Conservation (phyloP, 1,140 invertebrate species). For the Hypsibius dujardini region DNA sequence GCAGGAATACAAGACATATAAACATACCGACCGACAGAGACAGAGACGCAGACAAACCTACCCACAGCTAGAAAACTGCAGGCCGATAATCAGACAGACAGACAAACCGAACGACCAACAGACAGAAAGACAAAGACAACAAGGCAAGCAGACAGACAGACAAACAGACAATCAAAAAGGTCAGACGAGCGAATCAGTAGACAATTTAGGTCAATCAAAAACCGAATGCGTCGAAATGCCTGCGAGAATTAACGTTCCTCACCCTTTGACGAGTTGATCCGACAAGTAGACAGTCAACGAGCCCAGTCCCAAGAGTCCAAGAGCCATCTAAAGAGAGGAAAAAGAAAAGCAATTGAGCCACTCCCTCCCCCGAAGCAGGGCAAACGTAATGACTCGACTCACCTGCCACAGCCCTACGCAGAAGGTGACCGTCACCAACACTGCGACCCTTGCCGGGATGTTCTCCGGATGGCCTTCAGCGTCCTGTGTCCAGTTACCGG, state of each 20-base stretch:
- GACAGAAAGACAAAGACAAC: neutral
- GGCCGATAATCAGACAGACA: no score
- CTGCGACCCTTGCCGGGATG: constrained; percentile 29
- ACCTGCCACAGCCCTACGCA: constrained; percentile 22
- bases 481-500: neutral
- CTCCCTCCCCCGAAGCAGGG: neutral
- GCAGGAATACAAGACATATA: no score
- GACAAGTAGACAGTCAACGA: constrained; percentile 7
- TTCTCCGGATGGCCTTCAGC: constrained; percentile 22
- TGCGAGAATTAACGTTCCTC: no score
- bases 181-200: no score
- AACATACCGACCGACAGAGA: no score
- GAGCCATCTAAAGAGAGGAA: neutral
- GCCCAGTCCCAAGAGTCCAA: neutral
- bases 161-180: neutral
- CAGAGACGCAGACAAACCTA: no score
- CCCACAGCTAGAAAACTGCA: no score
- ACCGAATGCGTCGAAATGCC: no score
- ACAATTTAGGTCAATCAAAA: no score
- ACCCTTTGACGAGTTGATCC: constrained; percentile 15
- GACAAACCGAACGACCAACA: neutral
- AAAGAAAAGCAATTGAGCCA: neutral
- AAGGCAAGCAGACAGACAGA: neutral
- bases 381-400: neutral
- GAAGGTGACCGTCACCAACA: constrained; percentile 31